Evolutionary conservation across 2,113 vertebrate genomes (phyloP).

Genomic region (Alouatta palliata): DNA sequence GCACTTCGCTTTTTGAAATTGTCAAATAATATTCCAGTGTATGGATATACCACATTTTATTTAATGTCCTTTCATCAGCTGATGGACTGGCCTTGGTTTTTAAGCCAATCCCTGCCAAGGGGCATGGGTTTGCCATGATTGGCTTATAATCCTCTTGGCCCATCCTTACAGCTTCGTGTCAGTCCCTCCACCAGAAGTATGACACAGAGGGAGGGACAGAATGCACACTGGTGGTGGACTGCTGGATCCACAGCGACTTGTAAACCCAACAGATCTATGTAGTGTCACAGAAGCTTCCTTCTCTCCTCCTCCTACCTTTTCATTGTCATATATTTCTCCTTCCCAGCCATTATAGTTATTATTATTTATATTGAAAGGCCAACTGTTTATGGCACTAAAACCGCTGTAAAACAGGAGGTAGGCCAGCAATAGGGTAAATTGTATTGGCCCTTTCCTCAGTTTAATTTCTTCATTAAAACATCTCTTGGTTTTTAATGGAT

Average conservation of each 20-base stretch:
- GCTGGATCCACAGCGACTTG: no score
- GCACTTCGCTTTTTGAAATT: background rate
- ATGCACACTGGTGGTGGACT: fast-evolving
- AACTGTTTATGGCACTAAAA: constrained; percentile 70
- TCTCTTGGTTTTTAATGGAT: constrained; percentile 69
- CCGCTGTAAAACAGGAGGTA: constrained; percentile 41
- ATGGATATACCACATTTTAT: background rate
- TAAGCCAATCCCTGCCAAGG: background rate
- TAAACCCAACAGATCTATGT: background rate
- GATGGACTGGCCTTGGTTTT: background rate
- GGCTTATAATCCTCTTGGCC: background rate
- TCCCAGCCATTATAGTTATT: background rate
- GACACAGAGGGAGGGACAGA: background rate
- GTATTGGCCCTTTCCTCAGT: constrained; percentile 66
- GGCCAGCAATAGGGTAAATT: constrained; percentile 51
- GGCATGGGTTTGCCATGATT: background rate
- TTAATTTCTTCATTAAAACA: constrained; percentile 80
- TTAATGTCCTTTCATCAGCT: background rate
- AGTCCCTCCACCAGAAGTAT: background rate
- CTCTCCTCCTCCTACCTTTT: background rate
- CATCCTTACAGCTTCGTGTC: background rate
- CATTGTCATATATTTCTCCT: constrained; percentile 2
- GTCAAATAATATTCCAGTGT: background rate
- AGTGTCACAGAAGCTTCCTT: background rate
- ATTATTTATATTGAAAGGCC: constrained; percentile 12